Percentiles rank a stretch among this genome's conserved stretches.
Conservation (phyloP, 2,113 vertebrate species). For the Pedetes capensis region DNA sequence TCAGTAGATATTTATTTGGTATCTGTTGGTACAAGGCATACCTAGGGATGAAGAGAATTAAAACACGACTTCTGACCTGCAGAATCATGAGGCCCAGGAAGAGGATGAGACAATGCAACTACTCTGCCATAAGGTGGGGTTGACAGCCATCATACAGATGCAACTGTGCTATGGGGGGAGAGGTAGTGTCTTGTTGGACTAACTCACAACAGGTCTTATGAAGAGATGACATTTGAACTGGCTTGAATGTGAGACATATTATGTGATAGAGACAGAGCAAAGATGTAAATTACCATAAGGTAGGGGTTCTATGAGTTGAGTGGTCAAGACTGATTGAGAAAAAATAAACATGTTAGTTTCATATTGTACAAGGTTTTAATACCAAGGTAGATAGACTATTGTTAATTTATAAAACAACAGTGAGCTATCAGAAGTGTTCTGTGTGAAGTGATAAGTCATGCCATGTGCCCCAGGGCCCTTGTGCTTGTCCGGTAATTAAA, state of each 20-base stretch:
- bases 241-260: not conserved
- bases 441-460: not conserved
- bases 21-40: not conserved
- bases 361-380: not conserved
- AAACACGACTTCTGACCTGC: not conserved
- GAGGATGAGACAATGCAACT: not conserved
- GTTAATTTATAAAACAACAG: not conserved
- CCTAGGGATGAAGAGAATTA: not conserved
- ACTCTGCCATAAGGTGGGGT: not conserved
- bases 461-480: not conserved
- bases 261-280: not conserved
- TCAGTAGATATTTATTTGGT: not conserved
- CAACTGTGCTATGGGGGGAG: not conserved
- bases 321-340: not conserved
- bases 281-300: not conserved
- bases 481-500: not conserved
- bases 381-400: not conserved
- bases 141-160: not conserved
- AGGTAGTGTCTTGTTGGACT: not conserved
- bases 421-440: not conserved
- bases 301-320: not conserved
- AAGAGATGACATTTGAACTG: not conserved
- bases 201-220: not conserved
- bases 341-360: not conserved
- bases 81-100: not conserved